A percentile compares a stretch with the other conserved stretches of the same genome.
Evolutionary conservation across 2,888 invertebrate species (phyloP).

Genomic region (Melieria crassipennis): DNA sequence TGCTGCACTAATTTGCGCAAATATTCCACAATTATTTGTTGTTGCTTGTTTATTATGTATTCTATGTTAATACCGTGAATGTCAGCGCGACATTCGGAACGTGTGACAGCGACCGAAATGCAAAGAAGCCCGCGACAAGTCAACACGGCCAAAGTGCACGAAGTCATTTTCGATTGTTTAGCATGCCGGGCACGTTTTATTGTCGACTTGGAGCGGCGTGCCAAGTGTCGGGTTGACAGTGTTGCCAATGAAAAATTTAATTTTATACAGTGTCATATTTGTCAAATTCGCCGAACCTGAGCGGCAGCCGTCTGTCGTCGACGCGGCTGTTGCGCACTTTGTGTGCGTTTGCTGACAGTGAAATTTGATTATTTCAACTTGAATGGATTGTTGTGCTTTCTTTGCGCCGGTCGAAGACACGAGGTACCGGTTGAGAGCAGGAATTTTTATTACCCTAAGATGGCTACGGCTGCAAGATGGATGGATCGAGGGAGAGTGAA

Average conservation of each 20-base stretch:
- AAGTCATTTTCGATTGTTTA: conserved; percentile 9
- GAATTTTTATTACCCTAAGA: too few relatives aligned
- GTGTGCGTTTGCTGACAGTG: conserved; percentile 29
- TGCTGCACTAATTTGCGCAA: conserved; percentile 23
- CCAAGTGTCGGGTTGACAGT: background rate
- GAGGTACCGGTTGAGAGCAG: too few relatives aligned
- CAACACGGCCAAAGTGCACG: background rate
- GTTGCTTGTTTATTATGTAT: conserved; percentile 21
- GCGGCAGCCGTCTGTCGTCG: too few relatives aligned
- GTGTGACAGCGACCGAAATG: conserved; percentile 20
- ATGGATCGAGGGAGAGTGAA: too few relatives aligned
- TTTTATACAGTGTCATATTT: conserved; percentile 34
- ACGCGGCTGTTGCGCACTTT: background rate
- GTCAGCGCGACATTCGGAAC: conserved; percentile 27
- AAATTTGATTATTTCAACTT: conserved; percentile 28
- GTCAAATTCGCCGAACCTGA: conserved; percentile 21
- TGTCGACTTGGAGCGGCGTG: background rate
- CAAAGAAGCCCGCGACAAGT: conserved; percentile 23
- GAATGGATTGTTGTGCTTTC: too few relatives aligned
- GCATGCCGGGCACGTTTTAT: conserved; percentile 29
- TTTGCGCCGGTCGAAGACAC: too few relatives aligned
- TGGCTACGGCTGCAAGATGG: too few relatives aligned
- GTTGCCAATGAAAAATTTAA: conserved; percentile 33
- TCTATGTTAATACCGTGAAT: conserved; percentile 21
- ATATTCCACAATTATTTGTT: conserved; percentile 23